These are phyloP conservation scores for Scyliorhinus canicula DNA, from an alignment of 2,797 vertebrate genomes.

Conservation along the genomic window DNA sequence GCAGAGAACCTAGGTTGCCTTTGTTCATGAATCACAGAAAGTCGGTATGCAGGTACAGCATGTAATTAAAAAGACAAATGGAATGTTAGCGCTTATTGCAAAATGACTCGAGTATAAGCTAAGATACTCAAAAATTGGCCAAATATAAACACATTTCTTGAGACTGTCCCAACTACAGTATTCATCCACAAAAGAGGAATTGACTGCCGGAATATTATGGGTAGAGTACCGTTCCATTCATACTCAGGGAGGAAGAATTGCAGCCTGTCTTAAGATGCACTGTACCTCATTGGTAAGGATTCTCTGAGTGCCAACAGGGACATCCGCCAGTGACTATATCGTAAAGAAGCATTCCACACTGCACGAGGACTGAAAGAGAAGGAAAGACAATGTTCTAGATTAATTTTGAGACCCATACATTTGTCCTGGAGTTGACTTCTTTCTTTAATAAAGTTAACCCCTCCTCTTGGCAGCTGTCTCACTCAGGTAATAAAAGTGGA, in stretches of 20 bases:
- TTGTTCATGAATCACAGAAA: too few species aligned
- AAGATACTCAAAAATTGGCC: too few species aligned
- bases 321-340: slow-evolving; percentile 64
- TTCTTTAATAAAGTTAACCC: neutral
- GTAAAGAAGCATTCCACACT: slow-evolving; percentile 47
- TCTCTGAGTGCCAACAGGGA: slow-evolving; percentile 66
- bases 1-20: too few species aligned
- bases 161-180: too few species aligned
- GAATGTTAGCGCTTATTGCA: too few species aligned
- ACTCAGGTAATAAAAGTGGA: neutral
- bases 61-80: too few species aligned
- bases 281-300: slow-evolving; percentile 73
- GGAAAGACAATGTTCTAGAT: slow-evolving; percentile 36
- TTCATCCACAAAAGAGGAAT: neutral
- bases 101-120: too few species aligned
- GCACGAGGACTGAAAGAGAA: slow-evolving; percentile 53
- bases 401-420: neutral
- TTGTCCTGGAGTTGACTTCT: neutral
- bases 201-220: neutral
- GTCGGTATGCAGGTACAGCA: too few species aligned
- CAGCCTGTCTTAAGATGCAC: neutral
- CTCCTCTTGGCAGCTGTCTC: neutral
- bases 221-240: neutral
- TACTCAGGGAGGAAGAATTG: neutral
- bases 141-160: too few species aligned